Conservation (phyloP, 2,888 invertebrate genomes). For the Pseudolycoriella hygida region DNA sequence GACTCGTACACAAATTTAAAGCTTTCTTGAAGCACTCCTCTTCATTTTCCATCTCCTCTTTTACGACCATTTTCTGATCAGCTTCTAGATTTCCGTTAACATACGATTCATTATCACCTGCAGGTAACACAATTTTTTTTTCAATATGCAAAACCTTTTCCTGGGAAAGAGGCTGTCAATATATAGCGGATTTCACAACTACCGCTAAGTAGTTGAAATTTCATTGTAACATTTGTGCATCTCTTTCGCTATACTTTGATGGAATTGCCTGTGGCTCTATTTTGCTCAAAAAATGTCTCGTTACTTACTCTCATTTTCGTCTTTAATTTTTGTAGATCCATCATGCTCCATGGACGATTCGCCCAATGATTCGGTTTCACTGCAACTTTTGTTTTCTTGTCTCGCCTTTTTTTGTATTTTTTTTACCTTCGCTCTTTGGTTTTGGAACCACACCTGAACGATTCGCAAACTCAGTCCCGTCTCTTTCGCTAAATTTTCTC, state of each 20-base stretch:
- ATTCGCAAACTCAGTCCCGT: conserved; percentile 70
- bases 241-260: too few relatives aligned
- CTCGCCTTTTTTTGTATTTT: conserved; percentile 47
- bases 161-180: not conserved
- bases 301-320: conserved; percentile 40
- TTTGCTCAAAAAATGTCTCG: too few relatives aligned
- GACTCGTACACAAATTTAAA: conserved; percentile 6
- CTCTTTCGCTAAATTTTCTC: conserved; percentile 67
- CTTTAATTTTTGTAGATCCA: conserved; percentile 35
- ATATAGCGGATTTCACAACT: not conserved
- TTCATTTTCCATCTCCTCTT: conserved; percentile 5
- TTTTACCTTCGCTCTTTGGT: conserved; percentile 46
- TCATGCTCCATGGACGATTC: conserved; percentile 28
- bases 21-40: conserved; percentile 6
- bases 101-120: conserved; percentile 7
- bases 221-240: too few relatives aligned
- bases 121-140: too few relatives aligned
- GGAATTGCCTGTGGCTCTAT: too few relatives aligned
- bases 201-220: too few relatives aligned
- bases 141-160: not conserved
- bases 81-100: conserved; percentile 5
- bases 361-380: conserved; percentile 30
- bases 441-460: conserved; percentile 56
- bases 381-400: conserved; percentile 31
- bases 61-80: conserved; percentile 4